phyloP scores from a whole-genome alignment of 37 sponge, comb jelly and placozoan genomes.

The Beroe forskalii region DNA sequence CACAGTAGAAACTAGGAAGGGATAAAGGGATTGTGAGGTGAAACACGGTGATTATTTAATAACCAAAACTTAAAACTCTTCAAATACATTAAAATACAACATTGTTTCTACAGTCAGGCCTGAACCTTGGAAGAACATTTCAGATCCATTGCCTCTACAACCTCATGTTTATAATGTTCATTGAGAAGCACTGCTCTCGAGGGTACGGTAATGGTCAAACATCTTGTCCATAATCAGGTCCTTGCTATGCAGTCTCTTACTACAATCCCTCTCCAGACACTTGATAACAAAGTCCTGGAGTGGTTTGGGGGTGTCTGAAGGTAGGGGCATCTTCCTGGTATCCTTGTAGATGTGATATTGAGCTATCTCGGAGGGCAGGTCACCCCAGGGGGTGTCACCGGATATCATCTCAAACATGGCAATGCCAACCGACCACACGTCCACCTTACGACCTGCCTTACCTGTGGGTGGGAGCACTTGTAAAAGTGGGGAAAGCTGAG shows the following conservation, averaged over 20 bases:
- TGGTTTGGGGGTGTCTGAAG: not conserved
- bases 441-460: slow-evolving; percentile 39
- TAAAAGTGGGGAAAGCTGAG: too few species aligned
- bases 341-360: slow-evolving; percentile 49
- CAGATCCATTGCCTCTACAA: too few species aligned
- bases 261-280: slow-evolving; percentile 20
- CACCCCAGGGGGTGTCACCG: slow-evolving; percentile 43
- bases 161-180: too few species aligned
- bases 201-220: slow-evolving; percentile 16
- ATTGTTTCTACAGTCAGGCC: too few species aligned
- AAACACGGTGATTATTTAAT: too few species aligned
- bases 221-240: slow-evolving; percentile 26
- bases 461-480: too few species aligned
- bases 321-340: not conserved
- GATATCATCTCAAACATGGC: slow-evolving; percentile 20
- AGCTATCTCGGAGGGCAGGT: slow-evolving; percentile 10
- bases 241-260: not conserved
- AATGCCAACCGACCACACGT: slow-evolving; percentile 64
- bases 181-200: slow-evolving; percentile 5
- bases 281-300: not conserved
- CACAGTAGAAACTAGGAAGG: too few species aligned
- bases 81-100: too few species aligned
- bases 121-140: too few species aligned
- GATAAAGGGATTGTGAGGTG: too few species aligned
- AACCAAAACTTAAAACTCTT: too few species aligned